Evolutionary conservation across 2,113 vertebrate species (phyloP), one percentile per base, ranked within the genome.

Genomic region (Chascanopsetta lugubris): DNA sequence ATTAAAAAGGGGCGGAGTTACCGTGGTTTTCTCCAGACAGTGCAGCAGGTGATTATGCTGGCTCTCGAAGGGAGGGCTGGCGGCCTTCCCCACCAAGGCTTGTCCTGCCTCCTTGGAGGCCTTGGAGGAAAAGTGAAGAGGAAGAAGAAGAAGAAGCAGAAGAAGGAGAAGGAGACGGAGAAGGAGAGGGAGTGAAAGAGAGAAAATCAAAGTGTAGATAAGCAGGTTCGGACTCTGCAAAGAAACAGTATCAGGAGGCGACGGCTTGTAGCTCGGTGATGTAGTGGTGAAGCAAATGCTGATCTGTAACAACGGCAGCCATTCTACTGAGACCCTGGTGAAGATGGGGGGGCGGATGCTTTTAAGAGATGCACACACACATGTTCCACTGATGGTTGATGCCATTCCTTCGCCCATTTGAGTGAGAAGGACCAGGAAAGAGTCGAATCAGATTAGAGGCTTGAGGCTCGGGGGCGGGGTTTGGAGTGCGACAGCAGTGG

Each of bases 1-100:
- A 29, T 29, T 29, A 5, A 5, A 25, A 34, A 32, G 47, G 5
- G 3, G 3, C 18, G 3, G 17, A 25, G 92, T 94, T 95, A 99
- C 97, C 94, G 97, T 99, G 70, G 97, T 98, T 91, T 98, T 99
- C 92, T 99, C 97, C 87, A 99, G 91, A 90, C 97, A 99, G 90
- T 98, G 97, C 83, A 99, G 94, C 83, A 99, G 94, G 90, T 99
- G 97, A 89, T 99, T 94, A 82, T 99, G 97, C 62, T 99, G 96
- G 40, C 93, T 96, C 92, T 98, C 95, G 76, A 99, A 98, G 53
- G 94, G 95, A 79, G 95, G 96, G 84, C 88, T 92, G 45, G 93
- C 89, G 13, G 93, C 77, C 92, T 98, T 98, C 75, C 83, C 91
- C 85, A 97, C 91, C 89, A 98, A 92, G 80, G 92, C 94, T 74